Percentiles rank a stretch among this genome's conserved stretches.
phyloP scores from a whole-genome alignment of 2,797 vertebrate genomes.

The Arnoldichthys spilopterus region DNA sequence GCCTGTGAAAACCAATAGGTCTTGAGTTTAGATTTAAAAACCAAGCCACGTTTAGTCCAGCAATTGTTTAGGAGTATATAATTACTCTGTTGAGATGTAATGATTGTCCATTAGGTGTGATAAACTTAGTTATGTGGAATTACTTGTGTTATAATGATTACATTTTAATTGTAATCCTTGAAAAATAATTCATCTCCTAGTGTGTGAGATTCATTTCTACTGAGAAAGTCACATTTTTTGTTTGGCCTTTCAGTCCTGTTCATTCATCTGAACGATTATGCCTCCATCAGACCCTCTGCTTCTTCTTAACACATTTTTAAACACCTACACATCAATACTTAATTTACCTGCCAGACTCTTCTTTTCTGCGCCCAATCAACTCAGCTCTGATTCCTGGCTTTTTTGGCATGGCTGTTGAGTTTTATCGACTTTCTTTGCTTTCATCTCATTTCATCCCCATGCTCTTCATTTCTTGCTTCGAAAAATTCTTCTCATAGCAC shows the following conservation, averaged over 20 bases:
- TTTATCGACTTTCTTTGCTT: neutral
- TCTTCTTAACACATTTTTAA: conserved; percentile 14
- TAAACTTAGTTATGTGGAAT: too few relatives aligned
- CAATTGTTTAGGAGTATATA: too few relatives aligned
- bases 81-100: too few relatives aligned
- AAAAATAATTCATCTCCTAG: too few relatives aligned
- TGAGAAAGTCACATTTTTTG: neutral
- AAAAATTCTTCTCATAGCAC: neutral
- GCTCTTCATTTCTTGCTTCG: neutral
- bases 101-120: too few relatives aligned
- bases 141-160: too few relatives aligned
- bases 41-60: too few relatives aligned
- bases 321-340: neutral
- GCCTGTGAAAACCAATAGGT: too few relatives aligned
- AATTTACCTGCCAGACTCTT: neutral
- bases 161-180: too few relatives aligned
- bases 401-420: neutral
- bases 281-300: neutral
- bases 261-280: conserved; percentile 1
- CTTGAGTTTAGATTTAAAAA: too few relatives aligned
- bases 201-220: neutral
- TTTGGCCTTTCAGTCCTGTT: conserved; percentile 2
- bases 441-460: conserved; percentile 6
- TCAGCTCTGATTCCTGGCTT: conserved; percentile 7
- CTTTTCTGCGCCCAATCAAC: neutral